Conservation (phyloP, 2,797 vertebrate genomes). For the Coracias cyanogaster region DNA sequence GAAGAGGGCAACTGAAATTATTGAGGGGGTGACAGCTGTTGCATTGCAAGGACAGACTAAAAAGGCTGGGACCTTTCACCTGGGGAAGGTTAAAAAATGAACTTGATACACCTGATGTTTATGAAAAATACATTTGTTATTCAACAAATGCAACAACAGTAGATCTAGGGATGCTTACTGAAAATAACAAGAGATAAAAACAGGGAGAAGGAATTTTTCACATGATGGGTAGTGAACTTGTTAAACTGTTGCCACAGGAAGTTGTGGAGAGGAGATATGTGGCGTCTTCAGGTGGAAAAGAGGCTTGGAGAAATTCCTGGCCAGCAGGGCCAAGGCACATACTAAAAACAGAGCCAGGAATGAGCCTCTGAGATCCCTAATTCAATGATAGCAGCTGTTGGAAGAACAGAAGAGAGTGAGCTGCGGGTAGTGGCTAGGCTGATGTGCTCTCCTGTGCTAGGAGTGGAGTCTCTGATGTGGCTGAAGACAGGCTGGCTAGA, state of each 20-base stretch:
- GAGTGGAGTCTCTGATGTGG: background rate
- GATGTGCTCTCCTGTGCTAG: background rate
- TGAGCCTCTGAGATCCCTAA: background rate
- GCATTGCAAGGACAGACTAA: background rate
- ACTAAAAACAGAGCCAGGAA: background rate
- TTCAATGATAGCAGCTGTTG: background rate
- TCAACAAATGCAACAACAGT: background rate
- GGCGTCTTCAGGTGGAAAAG: background rate
- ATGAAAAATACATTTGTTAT: background rate
- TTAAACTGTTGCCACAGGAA: background rate
- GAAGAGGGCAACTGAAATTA: background rate
- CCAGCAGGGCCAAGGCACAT: background rate
- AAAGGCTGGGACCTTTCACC: background rate
- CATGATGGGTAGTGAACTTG: background rate
- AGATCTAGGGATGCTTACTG: background rate
- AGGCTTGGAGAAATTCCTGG: background rate
- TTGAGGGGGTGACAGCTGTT: background rate
- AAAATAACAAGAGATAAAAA: background rate
- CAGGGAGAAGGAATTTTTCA: background rate
- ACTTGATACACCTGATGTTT: background rate
- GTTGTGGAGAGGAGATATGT: background rate
- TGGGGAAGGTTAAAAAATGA: background rate
- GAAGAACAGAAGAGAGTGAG: background rate
- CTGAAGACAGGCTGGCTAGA: background rate
- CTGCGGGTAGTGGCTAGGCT: background rate